Base-by-base conservation (phyloP, 2,797 vertebrate species). In the Manis pentadactyla region DNA sequence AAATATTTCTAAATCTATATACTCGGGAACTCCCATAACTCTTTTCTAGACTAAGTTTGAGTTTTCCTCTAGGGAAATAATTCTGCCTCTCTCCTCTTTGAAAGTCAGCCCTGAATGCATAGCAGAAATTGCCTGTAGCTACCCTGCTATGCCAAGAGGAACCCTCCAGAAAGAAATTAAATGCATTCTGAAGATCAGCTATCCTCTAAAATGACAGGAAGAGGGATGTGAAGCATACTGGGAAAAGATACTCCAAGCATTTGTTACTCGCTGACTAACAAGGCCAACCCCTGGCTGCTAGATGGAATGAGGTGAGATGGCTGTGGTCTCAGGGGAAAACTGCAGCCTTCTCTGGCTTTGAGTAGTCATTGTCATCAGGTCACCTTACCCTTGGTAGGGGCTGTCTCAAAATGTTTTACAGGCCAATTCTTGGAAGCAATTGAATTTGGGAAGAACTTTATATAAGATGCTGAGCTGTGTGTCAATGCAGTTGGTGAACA, bases 1-100 rank as follows among this genome's bases (percentile, higher is more conserved):
- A 94, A 74, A 90, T 90, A 66, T 68, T 87, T 81, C 95, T 68
- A 77, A 89, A 92, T 81, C 21, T 29, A 78, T 55, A n/a, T 7
- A 37, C 42, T 31, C 15, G 37, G 74, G 34, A 86, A 73, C n/a
- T 29, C 63, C 25, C 15, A 21, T 51, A 39, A 93, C 21, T 55
- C 42, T 81, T 84, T 87, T 77, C 66, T 61, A 31, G 63, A 63
- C 11, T 57, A 79, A 7, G 15, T 29, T 51, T 73, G 27, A 84
- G 31, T 51, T 90, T 79, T 90, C 29, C 79, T 78, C 73, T 61
- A 66, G 75, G 29, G 61, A 68, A 85, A 77, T 53, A 53, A 53
- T 46, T 49, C 39, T 71, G 23, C 37, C 86, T 68, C n/a, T 82
- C 14, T 77, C 39, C 11, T 84, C 68, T 68, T 73, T 53, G 73